Conservation (phyloP, 1,140 invertebrate species). For the Littorina saxatilis region DNA sequence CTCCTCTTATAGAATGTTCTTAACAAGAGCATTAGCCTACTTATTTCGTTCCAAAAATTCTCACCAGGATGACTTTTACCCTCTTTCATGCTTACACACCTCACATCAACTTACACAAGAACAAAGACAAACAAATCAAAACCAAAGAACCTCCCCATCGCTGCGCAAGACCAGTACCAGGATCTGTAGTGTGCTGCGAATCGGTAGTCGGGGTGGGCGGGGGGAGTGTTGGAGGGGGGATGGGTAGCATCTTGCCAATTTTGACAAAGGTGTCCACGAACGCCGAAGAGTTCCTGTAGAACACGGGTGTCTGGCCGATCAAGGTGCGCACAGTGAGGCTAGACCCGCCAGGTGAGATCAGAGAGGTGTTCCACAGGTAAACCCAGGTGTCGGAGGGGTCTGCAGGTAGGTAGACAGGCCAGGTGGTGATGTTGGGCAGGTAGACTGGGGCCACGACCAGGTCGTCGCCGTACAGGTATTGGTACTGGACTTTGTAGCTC, state of each 20-base stretch:
- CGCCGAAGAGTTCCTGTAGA: conserved; percentile 47
- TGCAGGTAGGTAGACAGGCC: conserved; percentile 57
- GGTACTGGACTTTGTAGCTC: conserved; percentile 60
- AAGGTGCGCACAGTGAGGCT: conserved; percentile 45
- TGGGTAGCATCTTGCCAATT: conserved; percentile 7
- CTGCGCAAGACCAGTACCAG: no score
- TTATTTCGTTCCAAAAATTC: no score
- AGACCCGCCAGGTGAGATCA: conserved; percentile 23
- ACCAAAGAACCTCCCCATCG: no score
- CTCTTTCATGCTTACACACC: no score
- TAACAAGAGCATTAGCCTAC: no score
- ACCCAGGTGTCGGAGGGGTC: neutral
- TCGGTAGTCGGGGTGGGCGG: no score
- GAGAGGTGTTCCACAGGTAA: conserved; percentile 18
- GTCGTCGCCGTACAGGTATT: conserved; percentile 74
- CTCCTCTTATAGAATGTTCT: no score
- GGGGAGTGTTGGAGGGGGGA: neutral
- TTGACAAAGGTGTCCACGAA: conserved; percentile 38
- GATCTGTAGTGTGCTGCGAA: no score
- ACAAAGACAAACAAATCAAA: no score
- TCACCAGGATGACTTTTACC: no score
- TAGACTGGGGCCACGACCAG: conserved; percentile 61
- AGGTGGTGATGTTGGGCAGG: conserved; percentile 19
- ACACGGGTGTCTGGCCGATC: conserved; percentile 61
- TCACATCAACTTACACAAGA: no score